Evolutionary conservation across 1,140 invertebrate species (phyloP).

Genomic region (Trichoplusia ni): DNA sequence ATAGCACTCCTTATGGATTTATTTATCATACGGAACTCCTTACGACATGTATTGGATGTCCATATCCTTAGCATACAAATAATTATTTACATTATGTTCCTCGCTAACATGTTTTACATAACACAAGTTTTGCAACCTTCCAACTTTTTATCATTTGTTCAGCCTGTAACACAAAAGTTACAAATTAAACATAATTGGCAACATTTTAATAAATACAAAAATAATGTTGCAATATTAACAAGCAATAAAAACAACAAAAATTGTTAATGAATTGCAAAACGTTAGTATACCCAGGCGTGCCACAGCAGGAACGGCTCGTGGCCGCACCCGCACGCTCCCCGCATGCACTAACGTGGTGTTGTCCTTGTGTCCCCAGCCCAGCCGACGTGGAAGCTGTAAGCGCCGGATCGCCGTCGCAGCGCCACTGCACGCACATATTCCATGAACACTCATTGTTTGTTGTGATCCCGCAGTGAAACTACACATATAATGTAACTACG

Average conservation of each 20-base stretch:
- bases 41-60: background rate
- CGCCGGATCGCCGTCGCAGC: constrained; percentile 69
- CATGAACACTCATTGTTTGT: constrained; percentile 81
- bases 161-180: constrained; percentile 5
- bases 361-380: constrained; percentile 70
- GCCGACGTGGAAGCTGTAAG: constrained; percentile 74
- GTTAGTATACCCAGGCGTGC: constrained; percentile 34
- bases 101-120: constrained; percentile 50
- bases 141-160: constrained; percentile 24
- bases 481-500: constrained; percentile 76
- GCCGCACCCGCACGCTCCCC: constrained; percentile 35
- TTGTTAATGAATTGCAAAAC: constrained; percentile 61
- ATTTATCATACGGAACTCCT: constrained; percentile 12
- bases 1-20: background rate
- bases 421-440: constrained; percentile 78
- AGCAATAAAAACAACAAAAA: background rate
- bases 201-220: background rate
- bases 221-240: no score
- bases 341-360: constrained; percentile 78
- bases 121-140: constrained; percentile 67
- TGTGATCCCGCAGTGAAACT: constrained; percentile 80
- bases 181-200: background rate
- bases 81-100: constrained; percentile 38
- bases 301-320: constrained; percentile 25
- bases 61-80: constrained; percentile 17